Percentiles rank a stretch among this genome's conserved stretches.
Conservation (phyloP, 2,888 invertebrate species). For the Cryptocheilus praepositus region DNA sequence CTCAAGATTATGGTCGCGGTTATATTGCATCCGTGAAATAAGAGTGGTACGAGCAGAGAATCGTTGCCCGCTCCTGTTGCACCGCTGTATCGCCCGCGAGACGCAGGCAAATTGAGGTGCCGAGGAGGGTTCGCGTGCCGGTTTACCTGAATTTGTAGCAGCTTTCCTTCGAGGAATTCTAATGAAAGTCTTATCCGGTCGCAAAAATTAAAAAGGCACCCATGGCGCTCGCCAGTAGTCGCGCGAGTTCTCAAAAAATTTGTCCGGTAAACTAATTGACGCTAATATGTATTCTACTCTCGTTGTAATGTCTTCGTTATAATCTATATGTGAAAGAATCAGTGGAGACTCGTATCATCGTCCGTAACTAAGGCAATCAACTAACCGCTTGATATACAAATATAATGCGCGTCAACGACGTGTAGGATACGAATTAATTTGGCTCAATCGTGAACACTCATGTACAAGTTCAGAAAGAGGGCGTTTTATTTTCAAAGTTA, state of each 20-base stretch:
- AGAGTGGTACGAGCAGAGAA: slow-evolving; percentile 29
- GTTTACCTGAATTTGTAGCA: slow-evolving; percentile 9
- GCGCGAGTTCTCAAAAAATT: neutral
- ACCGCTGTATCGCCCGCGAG: slow-evolving; percentile 5
- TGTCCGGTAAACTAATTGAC: too few species aligned
- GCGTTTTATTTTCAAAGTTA: too few species aligned
- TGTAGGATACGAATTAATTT: too few species aligned
- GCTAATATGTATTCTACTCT: too few species aligned
- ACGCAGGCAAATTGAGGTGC: slow-evolving; percentile 8
- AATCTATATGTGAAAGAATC: too few species aligned
- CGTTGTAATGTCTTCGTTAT: too few species aligned
- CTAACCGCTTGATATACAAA: too few species aligned
- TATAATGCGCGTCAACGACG: too few species aligned
- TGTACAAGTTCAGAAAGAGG: too few species aligned
- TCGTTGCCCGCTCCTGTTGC: slow-evolving; percentile 26
- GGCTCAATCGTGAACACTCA: too few species aligned
- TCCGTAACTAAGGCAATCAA: too few species aligned
- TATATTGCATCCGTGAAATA: slow-evolving; percentile 36
- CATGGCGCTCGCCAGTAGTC: neutral
- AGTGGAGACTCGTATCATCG: too few species aligned
- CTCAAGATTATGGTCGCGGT: slow-evolving; percentile 48
- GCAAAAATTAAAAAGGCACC: neutral
- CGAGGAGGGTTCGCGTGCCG: slow-evolving; percentile 10
- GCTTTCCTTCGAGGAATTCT: slow-evolving; percentile 1
- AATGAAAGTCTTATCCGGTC: slow-evolving; percentile 3